A percentile compares a stretch with the other conserved stretches of the same genome.
Conservation (phyloP, 2,113 vertebrate species). For the Brachionichthys hirsutus region DNA sequence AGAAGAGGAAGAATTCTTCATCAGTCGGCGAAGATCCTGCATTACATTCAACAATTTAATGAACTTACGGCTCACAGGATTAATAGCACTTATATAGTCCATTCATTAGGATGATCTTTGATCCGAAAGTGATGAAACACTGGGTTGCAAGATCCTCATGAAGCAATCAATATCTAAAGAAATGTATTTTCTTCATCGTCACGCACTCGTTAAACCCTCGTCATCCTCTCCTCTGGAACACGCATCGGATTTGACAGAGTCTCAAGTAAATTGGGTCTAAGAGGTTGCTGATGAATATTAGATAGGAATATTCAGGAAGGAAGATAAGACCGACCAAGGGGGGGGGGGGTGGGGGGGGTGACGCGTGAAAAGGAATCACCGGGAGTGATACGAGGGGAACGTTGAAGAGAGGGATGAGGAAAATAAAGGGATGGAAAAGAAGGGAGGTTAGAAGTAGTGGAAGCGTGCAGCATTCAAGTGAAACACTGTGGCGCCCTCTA, state of each 20-base stretch:
- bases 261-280: slow-evolving; percentile 35
- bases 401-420: slow-evolving; percentile 18
- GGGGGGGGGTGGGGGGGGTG: slow-evolving; percentile 15
- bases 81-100: too few relatives aligned
- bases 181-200: too few relatives aligned
- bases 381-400: slow-evolving; percentile 8
- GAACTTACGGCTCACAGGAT: too few relatives aligned
- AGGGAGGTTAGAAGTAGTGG: background rate
- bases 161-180: too few relatives aligned
- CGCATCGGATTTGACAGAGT: slow-evolving; percentile 14
- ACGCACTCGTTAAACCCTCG: too few relatives aligned
- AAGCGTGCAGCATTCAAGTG: background rate
- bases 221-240: too few relatives aligned
- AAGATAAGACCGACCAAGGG: slow-evolving; percentile 9
- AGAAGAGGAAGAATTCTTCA: background rate
- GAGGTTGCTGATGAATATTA: slow-evolving; percentile 39
- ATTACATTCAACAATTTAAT: too few relatives aligned
- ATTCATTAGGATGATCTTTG: background rate
- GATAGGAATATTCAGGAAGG: slow-evolving; percentile 33
- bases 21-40: background rate
- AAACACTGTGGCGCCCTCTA: slow-evolving; percentile 59
- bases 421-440: too few relatives aligned
- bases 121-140: too few relatives aligned
- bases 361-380: slow-evolving; percentile 21
- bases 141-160: too few relatives aligned